Evolutionary conservation across 1,140 invertebrate species (phyloP).

Genomic region (Tetragnatha versicolor): DNA sequence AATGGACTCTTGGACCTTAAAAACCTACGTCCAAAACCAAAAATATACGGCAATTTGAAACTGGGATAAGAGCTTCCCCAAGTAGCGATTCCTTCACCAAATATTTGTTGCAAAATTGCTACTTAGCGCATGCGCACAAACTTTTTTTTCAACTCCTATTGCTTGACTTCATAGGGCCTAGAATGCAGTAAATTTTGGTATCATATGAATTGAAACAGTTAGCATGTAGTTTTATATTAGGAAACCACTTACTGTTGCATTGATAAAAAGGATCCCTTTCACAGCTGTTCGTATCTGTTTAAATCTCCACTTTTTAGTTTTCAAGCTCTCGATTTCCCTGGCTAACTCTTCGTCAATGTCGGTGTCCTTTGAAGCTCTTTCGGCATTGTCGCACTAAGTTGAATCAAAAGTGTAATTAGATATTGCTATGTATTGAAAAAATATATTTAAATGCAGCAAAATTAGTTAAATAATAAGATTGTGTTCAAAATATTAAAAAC

Average conservation of each 20-base stretch:
- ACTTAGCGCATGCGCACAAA: too few species aligned
- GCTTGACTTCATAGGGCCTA: too few species aligned
- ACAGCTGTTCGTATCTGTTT: conserved; percentile 76
- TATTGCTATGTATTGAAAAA: too few species aligned
- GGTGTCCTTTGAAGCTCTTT: conserved; percentile 28
- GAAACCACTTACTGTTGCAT: conserved; percentile 70
- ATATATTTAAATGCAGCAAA: not conserved
- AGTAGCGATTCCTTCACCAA: too few species aligned
- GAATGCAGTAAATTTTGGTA: not conserved
- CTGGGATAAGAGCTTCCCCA: too few species aligned
- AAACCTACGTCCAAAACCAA: not conserved
- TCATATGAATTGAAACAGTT: not conserved
- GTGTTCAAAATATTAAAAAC: too few species aligned
- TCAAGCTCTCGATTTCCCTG: conserved; percentile 73
- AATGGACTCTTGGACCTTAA: too few species aligned
- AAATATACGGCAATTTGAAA: too few species aligned
- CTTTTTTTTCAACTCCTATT: too few species aligned
- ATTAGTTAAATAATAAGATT: not conserved
- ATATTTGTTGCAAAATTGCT: too few species aligned
- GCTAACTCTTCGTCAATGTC: conserved; percentile 67
- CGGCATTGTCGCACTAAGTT: not conserved
- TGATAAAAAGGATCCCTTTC: conserved; percentile 85
- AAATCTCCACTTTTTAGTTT: conserved; percentile 66
- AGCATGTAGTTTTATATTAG: not conserved
- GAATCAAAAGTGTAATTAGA: not conserved